Evolutionary conservation across 2,113 vertebrate species (phyloP).

Genomic region (Girardinichthys multiradiatus): DNA sequence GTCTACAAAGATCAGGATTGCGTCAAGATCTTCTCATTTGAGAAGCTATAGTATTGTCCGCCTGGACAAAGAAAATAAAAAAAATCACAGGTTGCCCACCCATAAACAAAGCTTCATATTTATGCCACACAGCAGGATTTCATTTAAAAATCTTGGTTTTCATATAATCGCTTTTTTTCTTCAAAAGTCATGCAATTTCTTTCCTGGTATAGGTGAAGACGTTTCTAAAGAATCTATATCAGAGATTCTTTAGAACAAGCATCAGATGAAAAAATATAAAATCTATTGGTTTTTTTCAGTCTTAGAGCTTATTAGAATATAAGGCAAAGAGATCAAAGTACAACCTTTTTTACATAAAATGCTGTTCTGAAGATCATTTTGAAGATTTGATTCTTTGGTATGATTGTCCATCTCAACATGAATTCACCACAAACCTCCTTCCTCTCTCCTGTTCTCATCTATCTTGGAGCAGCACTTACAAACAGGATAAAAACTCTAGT

Average conservation of each 20-base stretch:
- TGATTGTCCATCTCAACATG: too few relatives aligned
- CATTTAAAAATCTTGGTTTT: not conserved
- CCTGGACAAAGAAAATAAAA: constrained; percentile 39
- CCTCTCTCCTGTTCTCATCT: constrained; percentile 34
- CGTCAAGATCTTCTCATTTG: constrained; percentile 44
- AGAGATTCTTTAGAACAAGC: too few relatives aligned
- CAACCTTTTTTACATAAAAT: constrained; percentile 22
- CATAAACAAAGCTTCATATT: not conserved
- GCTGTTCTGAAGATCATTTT: too few relatives aligned
- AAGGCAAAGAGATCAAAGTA: constrained; percentile 46
- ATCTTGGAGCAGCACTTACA: constrained; percentile 41
- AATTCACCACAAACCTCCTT: constrained; percentile 39
- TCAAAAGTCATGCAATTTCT: constrained; percentile 8
- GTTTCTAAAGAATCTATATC: constrained; percentile 36
- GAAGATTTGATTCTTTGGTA: too few relatives aligned
- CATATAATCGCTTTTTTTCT: constrained; percentile 13
- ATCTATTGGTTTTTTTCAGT: constrained; percentile 14
- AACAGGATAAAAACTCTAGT: constrained; percentile 40
- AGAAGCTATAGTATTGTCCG: constrained; percentile 41
- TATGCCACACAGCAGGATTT: not conserved
- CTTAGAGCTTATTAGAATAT: not conserved
- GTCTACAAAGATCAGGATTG: constrained; percentile 51
- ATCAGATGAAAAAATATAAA: constrained; percentile 33
- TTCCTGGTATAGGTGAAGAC: not conserved
- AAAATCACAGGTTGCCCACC: constrained; percentile 16